Conservation (phyloP, 2,888 invertebrate species). For the Dryocosmus kuriphilus region DNA sequence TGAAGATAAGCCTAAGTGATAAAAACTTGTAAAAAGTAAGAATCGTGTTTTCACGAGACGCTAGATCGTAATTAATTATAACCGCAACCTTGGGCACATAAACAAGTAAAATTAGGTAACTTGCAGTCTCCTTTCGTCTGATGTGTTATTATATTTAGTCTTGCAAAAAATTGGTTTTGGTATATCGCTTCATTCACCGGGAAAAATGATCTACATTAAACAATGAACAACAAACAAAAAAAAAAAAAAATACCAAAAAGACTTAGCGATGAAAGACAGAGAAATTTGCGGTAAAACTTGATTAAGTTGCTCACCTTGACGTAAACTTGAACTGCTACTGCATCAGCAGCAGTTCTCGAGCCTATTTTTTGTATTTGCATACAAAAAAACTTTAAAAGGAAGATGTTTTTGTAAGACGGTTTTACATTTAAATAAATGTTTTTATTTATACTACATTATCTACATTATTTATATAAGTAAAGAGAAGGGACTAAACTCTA, state of each 20-base stretch:
- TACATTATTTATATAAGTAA: no score
- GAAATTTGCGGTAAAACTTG: slow-evolving; percentile 37
- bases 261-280: slow-evolving; percentile 50
- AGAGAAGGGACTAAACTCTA: background rate
- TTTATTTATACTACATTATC: background rate
- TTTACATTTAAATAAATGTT: background rate
- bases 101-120: background rate
- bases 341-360: background rate
- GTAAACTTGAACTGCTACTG: slow-evolving; percentile 57
- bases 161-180: no score
- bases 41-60: background rate
- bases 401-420: background rate
- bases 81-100: slow-evolving; percentile 10
- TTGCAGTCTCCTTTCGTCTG: background rate
- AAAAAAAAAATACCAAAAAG: slow-evolving; percentile 46
- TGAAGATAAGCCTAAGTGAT: background rate
- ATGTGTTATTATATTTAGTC: background rate
- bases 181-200: no score
- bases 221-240: slow-evolving; percentile 41
- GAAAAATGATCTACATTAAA: background rate
- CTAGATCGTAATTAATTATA: slow-evolving; percentile 4
- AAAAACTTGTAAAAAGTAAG: background rate
- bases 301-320: slow-evolving; percentile 57
- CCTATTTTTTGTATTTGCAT: slow-evolving; percentile 30
- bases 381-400: background rate